Base-by-base conservation (phyloP, 2,797 vertebrate genomes). In the Nyctibius grandis region DNA sequence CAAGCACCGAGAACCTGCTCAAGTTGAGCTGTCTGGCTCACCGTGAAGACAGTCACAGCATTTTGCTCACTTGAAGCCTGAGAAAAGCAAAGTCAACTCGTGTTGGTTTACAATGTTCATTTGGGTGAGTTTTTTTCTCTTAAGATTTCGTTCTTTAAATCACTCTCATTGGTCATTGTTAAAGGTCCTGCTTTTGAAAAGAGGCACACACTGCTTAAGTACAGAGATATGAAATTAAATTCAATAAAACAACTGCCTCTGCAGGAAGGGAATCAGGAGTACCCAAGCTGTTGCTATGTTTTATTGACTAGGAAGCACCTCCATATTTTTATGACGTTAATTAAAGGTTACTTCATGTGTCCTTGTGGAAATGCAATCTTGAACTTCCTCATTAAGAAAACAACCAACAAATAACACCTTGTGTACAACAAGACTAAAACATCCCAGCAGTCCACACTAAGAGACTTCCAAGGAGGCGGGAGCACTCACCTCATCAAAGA, bases 401-500 rank as follows among this genome's bases (percentile, higher is more conserved):
- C 44, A 19, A 9, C 22, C 76, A 16, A 22, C 40, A 81, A 51
- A 9, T 0, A 36, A 19, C 9, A n/a, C 15, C 34, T 4, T 3
- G 12, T n/a, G 63, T 11, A 15, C 2, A 4, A 65, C 0, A 5
- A 69, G 75, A 26, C 8, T 3, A 0, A 15, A 26, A 5, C 26
- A 7, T 12, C 15, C 5, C 20, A 64, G 78, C 75, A 45, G 78
- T 0, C 9, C 15, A 6, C 2, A 15, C 12, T 5, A 10, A 34
- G 29, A 31, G 72, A 45, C 45, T 64, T 25, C 86, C 14, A 12
- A 47, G 84, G n/a, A 48, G 60, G 16, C 38, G 31, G 31, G 47
- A 73, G 50, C 13, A 79, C 94, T 98, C 91, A 99, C 99, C 95
- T 99, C 98, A 34, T 99, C 98, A 78, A 99, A 99, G 63, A 98